A percentile compares a stretch with the other conserved stretches of the same genome.
phyloP scores from a whole-genome alignment of 2,888 invertebrate species.

The Scrobipalpa costella region DNA sequence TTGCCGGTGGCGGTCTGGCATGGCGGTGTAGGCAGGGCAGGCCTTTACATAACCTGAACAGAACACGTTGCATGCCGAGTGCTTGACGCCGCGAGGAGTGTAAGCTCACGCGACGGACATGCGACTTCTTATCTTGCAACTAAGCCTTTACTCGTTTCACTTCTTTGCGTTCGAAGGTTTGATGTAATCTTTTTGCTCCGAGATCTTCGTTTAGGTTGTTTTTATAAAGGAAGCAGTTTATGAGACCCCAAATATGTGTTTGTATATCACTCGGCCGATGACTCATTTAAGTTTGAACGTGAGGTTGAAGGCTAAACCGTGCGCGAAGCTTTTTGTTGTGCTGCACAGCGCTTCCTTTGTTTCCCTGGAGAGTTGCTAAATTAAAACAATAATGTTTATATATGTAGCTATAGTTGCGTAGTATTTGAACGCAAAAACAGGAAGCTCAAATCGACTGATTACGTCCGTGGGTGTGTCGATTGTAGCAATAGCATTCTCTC shows the following conservation, averaged over 20 bases:
- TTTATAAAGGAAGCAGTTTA: slow-evolving; percentile 15
- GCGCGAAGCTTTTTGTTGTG: slow-evolving; percentile 20
- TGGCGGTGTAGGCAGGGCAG: too few species aligned
- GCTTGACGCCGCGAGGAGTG: slow-evolving; percentile 52
- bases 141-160: background rate
- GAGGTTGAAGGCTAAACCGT: slow-evolving; percentile 23
- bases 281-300: slow-evolving; percentile 23
- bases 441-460: slow-evolving; percentile 65
- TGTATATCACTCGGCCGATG: slow-evolving; percentile 33
- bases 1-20: background rate
- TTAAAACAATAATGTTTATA: background rate
- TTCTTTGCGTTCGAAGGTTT: too few species aligned
- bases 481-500: slow-evolving; percentile 57
- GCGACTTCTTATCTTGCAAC: slow-evolving; percentile 37
- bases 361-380: background rate
- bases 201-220: too few species aligned
- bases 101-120: slow-evolving; percentile 44
- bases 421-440: slow-evolving; percentile 55
- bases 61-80: slow-evolving; percentile 49
- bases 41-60: slow-evolving; percentile 53
- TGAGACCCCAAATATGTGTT: slow-evolving; percentile 33
- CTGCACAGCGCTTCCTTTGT: slow-evolving; percentile 21
- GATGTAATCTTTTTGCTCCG: too few species aligned
- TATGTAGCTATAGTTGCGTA: slow-evolving; percentile 6
- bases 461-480: slow-evolving; percentile 63